These are phyloP conservation scores for Ochotona curzoniae DNA, from an alignment of 2,113 vertebrate genomes.

Conservation along the genomic window DNA sequence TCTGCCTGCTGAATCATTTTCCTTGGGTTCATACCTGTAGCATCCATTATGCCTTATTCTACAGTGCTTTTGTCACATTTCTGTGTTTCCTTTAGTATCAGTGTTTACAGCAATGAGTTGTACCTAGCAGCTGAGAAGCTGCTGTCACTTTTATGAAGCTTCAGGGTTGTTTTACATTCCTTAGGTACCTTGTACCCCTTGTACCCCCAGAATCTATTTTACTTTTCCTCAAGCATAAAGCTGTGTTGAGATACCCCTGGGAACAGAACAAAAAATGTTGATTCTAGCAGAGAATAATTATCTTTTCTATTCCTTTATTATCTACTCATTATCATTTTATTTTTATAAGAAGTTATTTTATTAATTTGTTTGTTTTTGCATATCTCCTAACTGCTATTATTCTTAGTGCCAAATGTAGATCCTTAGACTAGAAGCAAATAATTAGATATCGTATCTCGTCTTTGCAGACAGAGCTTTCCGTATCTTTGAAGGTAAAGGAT, in stretches of 20 bases:
- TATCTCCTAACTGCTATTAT: conserved; percentile 14
- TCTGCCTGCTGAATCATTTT: not conserved
- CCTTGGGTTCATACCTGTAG: not conserved
- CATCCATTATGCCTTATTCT: not conserved
- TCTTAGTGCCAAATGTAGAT: conserved; percentile 36
- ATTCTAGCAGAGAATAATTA: not conserved
- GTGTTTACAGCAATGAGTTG: not conserved
- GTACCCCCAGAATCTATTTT: not conserved
- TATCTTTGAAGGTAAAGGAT: conserved; percentile 44
- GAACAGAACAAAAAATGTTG: not conserved
- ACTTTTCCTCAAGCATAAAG: not conserved
- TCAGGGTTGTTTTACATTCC: not conserved
- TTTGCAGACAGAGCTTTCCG: not conserved
- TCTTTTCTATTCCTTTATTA: not conserved
- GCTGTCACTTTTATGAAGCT: not conserved
- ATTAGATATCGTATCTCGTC: not conserved
- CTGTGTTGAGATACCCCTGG: not conserved
- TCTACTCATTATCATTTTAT: not conserved
- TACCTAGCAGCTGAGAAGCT: not conserved
- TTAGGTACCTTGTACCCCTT: not conserved
- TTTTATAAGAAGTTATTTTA: not conserved
- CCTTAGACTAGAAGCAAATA: not conserved
- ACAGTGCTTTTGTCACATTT: not conserved
- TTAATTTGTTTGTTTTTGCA: not conserved
- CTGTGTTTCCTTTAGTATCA: not conserved